Percentiles rank a stretch among this genome's conserved stretches.
phyloP scores from a whole-genome alignment of 2,797 vertebrate species.

The Coccyzus lansbergi region DNA sequence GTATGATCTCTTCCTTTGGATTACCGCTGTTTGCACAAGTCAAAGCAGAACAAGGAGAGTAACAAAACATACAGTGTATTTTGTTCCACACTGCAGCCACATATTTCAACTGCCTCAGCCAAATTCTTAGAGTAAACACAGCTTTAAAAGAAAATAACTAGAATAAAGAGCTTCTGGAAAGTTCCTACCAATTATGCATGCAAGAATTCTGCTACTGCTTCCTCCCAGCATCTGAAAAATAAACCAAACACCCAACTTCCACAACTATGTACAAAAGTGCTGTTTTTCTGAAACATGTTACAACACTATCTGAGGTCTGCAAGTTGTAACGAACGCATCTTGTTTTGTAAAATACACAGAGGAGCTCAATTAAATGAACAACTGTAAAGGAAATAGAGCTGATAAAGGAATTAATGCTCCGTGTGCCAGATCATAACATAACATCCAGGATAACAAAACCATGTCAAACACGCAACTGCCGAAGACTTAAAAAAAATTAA shows the following conservation, averaged over 20 bases:
- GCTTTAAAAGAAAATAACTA: slow-evolving; percentile 66
- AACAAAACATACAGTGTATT: slow-evolving; percentile 55
- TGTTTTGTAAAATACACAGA: slow-evolving; percentile 69
- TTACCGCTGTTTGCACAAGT: slow-evolving; percentile 55
- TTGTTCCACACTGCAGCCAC: slow-evolving; percentile 37
- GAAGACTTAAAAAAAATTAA: slow-evolving; percentile 26
- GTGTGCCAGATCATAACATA: slow-evolving; percentile 58
- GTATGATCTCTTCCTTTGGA: neutral
- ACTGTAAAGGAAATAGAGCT: slow-evolving; percentile 67
- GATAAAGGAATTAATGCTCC: slow-evolving; percentile 70
- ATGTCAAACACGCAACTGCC: slow-evolving; percentile 53
- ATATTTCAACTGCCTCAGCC: slow-evolving; percentile 58
- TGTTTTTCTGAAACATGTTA: slow-evolving; percentile 26
- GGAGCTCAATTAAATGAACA: slow-evolving; percentile 66
- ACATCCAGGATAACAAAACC: slow-evolving; percentile 71
- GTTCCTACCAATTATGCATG: slow-evolving; percentile 61
- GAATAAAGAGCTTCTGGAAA: slow-evolving; percentile 70
- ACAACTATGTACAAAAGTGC: slow-evolving; percentile 36
- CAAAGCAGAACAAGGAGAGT: slow-evolving; percentile 54
- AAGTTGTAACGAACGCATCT: slow-evolving; percentile 56
- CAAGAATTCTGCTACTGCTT: slow-evolving; percentile 60
- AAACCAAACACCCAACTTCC: slow-evolving; percentile 60
- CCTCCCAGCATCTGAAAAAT: slow-evolving; percentile 60
- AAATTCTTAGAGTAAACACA: slow-evolving; percentile 68
- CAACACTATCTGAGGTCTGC: slow-evolving; percentile 42